Percentiles rank a stretch among this genome's conserved stretches.
These are phyloP conservation scores for Phyto melanocephala DNA, from an alignment of 2,888 invertebrate genomes.

Conservation along the genomic window DNA sequence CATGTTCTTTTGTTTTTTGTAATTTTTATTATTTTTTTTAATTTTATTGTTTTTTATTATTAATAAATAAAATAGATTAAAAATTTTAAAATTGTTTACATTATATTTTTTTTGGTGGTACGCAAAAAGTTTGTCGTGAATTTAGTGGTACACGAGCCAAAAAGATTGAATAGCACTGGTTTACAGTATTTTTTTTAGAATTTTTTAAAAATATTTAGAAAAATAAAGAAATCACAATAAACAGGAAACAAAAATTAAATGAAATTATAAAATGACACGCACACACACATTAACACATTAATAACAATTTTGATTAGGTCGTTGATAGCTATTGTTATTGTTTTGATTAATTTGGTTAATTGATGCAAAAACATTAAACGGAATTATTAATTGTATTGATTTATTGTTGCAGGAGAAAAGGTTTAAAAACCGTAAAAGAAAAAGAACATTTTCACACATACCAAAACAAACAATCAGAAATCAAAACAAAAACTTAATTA, in stretches of 20 bases:
- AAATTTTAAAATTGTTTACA: no score
- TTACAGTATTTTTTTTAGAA: not conserved
- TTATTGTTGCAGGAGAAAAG: conserved; percentile 53
- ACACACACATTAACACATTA: conserved; percentile 48
- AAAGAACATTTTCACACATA: conserved; percentile 54
- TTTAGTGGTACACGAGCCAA: no score
- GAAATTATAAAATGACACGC: conserved; percentile 36
- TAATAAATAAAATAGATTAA: no score
- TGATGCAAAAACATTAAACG: conserved; percentile 60
- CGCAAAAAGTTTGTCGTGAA: no score
- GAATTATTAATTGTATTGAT: conserved; percentile 12
- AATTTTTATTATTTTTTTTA: no score
- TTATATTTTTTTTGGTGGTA: no score
- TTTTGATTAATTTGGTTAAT: conserved; percentile 58
- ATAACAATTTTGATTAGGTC: conserved; percentile 36
- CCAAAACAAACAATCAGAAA: conserved; percentile 40
- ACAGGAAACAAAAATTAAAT: conserved; percentile 42
- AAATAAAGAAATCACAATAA: conserved; percentile 21
- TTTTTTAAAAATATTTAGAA: conserved; percentile 7
- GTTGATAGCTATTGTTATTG: conserved; percentile 36
- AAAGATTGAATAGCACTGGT: not conserved
- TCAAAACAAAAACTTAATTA: conserved; percentile 8
- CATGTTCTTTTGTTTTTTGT: no score
- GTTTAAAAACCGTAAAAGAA: not conserved
- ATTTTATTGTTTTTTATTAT: no score